These are phyloP conservation scores for Gerris buenoi DNA, from an alignment of 1,140 invertebrate species.

Conservation along the genomic window DNA sequence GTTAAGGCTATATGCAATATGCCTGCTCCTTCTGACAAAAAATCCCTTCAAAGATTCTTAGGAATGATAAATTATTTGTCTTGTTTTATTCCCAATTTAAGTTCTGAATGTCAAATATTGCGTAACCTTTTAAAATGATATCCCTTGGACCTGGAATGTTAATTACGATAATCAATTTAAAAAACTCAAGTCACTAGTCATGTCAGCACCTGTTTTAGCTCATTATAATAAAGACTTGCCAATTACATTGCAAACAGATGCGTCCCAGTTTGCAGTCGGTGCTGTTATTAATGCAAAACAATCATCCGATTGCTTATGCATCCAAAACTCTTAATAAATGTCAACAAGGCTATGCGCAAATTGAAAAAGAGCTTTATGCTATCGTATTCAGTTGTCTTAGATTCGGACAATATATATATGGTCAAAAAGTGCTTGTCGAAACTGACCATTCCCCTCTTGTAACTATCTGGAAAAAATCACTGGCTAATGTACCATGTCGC, in stretches of 20 bases:
- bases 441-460: neutral
- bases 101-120: too few species aligned
- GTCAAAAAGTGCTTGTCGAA: constrained; percentile 16
- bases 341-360: constrained; percentile 22
- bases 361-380: constrained; percentile 27
- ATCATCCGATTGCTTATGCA: constrained; percentile 28
- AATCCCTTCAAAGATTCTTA: too few species aligned
- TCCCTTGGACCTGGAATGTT: neutral
- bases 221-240: constrained; percentile 21
- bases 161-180: constrained; percentile 6
- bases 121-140: too few species aligned
- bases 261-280: constrained; percentile 22
- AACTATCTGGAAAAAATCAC: neutral
- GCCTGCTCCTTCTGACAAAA: too few species aligned
- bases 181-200: constrained; percentile 19
- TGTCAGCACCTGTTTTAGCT: constrained; percentile 17
- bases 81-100: too few species aligned
- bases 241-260: constrained; percentile 24
- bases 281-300: constrained; percentile 22
- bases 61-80: too few species aligned
- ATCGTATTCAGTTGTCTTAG: constrained; percentile 23
- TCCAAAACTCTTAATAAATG: constrained; percentile 24
- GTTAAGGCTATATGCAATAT: too few species aligned
- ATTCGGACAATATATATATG: constrained; percentile 27
- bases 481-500: neutral